Evolutionary conservation across 2,797 vertebrate genomes (phyloP), one percentile per base, ranked within the genome.

Genomic region (Hyperoplus immaculatus): DNA sequence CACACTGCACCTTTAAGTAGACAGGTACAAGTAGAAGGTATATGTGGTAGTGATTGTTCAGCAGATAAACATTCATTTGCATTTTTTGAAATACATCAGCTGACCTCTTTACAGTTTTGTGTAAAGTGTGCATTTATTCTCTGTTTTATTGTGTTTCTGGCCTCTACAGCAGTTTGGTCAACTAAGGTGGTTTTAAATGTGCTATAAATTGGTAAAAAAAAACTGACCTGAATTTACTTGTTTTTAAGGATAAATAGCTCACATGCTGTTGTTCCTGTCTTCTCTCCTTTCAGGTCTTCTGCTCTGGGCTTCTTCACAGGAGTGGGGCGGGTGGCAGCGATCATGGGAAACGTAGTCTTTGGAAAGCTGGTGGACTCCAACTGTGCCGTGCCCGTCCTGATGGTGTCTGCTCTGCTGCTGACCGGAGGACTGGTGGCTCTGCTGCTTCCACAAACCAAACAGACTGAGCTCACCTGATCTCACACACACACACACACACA

Each of bases 291-390:
- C 81, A 96, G 95, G 63, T 96, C 95, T 8, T 95, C 95, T 2
- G 93, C 95, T 54, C 90, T 96, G 0, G 95, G 95, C 2, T 93
- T 96, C 83, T 95, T 96, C 87, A 94, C 94, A 0, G 94, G 94
- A 7, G 90, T 94, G 56, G 94, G 91, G 10, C 89, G 95, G 15
- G 81, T 96, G 55, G 95, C 93, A 0, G 93, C 95, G 0, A 94
- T 96, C 86, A 90, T 72, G 82, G 95, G 88, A 1, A 96, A 95
- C 75, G 1, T 96, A 0, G 88, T 87, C n/a, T 96, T 96, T 36
- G 95, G 95, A 2, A 87, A 82, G 71, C 16, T 96, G 80, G 86
- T 96, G 84, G 95, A 96, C 78, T 81, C 89, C 0, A 90, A 91
- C 90, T 96, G 95, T 42, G 90, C 92, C 2, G 78, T 95, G 1